Evolutionary conservation across 2,888 invertebrate species (phyloP).

Genomic region (Tenthredo notha): DNA sequence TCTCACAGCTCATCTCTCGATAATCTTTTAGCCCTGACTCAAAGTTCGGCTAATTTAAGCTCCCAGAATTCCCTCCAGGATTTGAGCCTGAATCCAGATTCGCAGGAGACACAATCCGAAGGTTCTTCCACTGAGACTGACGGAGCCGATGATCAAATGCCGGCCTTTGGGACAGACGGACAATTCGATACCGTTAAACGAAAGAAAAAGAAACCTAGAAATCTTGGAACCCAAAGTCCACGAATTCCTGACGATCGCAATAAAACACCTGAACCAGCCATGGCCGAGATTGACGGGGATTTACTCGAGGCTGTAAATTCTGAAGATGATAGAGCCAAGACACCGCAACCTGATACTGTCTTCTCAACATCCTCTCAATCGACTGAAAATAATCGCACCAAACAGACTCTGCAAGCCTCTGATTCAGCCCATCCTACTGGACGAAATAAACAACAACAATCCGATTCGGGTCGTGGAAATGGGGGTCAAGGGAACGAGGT

Average conservation of each 20-base stretch:
- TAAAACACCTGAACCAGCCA: constrained; percentile 83
- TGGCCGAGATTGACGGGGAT: constrained; percentile 80
- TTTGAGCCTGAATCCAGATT: constrained; percentile 70
- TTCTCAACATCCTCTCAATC: constrained; percentile 49
- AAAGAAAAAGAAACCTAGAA: constrained; percentile 86
- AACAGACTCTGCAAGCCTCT: constrained; percentile 16
- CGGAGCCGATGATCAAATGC: constrained; percentile 81
- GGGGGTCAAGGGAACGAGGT: constrained; percentile 64
- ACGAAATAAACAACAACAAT: constrained; percentile 55
- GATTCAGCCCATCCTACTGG: constrained; percentile 56
- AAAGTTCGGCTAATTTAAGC: constrained; percentile 73
- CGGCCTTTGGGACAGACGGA: constrained; percentile 85
- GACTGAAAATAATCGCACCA: constrained; percentile 1
- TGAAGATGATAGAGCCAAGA: constrained; percentile 84
- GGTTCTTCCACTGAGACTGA: constrained; percentile 87
- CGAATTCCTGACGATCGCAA: constrained; percentile 81
- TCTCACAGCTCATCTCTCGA: constrained; percentile 91
- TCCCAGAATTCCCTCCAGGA: constrained; percentile 75
- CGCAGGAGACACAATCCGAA: constrained; percentile 77
- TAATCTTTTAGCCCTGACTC: constrained; percentile 83
- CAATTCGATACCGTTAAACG: constrained; percentile 91
- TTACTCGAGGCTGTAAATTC: constrained; percentile 79
- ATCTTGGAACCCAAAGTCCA: constrained; percentile 75
- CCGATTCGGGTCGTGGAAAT: constrained; percentile 62
- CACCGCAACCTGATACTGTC: constrained; percentile 83